Conservation (phyloP, 2,888 invertebrate species). For the Candidula unifasciata region DNA sequence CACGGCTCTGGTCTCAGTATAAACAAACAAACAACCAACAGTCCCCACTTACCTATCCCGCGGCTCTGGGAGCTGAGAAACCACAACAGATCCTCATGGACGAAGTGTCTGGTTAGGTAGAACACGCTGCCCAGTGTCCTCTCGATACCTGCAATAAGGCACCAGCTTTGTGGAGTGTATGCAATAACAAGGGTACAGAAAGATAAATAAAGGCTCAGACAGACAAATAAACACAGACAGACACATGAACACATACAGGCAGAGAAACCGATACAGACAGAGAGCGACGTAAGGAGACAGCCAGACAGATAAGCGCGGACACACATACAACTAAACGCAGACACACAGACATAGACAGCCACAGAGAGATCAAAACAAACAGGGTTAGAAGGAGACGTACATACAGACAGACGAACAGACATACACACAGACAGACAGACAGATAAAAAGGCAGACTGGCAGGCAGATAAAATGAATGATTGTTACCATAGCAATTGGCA, state of each 20-base stretch:
- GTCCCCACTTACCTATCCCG: conserved; percentile 59
- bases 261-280: not conserved
- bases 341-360: not conserved
- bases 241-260: no score
- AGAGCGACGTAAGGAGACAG: not conserved
- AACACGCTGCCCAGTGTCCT: conserved; percentile 69
- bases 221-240: not conserved
- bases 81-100: conserved; percentile 67
- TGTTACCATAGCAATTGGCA: no score
- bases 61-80: conserved; percentile 68
- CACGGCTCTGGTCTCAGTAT: no score
- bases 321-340: not conserved
- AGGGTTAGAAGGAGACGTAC: not conserved
- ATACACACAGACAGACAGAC: no score
- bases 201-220: not conserved
- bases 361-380: not conserved
- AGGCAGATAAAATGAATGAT: no score
- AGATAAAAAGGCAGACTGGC: no score
- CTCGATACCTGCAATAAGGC: conserved; percentile 58
- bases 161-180: not conserved
- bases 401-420: no score
- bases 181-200: not conserved
- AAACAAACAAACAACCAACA: no score
- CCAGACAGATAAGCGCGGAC: not conserved
- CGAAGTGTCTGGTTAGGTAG: conserved; percentile 67